Evolutionary conservation across 2,888 invertebrate species (phyloP).

Genomic region (Dryocosmus kuriphilus): DNA sequence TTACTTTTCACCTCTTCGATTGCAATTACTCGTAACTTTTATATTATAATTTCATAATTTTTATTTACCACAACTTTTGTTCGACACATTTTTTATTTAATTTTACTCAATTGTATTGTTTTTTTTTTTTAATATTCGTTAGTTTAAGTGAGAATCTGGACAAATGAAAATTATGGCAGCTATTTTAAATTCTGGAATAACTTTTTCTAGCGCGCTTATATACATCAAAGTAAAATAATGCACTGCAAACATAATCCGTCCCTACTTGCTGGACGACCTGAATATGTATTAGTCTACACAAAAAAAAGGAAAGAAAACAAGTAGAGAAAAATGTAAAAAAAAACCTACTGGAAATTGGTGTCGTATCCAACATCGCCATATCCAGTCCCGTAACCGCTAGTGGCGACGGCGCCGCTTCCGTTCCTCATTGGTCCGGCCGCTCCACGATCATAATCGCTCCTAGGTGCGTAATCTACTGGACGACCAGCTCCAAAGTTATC

Average conservation of each 20-base stretch:
- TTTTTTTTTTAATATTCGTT: too few species aligned
- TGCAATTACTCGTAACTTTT: too few species aligned
- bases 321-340: constrained; percentile 33
- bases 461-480: constrained; percentile 73
- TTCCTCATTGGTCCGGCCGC: constrained; percentile 75
- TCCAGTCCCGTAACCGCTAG: constrained; percentile 73
- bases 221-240: too few species aligned
- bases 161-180: too few species aligned
- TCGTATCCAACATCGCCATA: constrained; percentile 75
- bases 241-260: neutral
- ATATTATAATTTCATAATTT: too few species aligned
- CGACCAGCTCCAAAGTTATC: constrained; percentile 73
- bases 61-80: too few species aligned
- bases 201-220: too few species aligned
- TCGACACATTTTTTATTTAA: too few species aligned
- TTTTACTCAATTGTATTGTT: too few species aligned
- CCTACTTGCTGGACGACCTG: neutral
- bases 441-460: constrained; percentile 74
- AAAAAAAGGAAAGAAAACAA: neutral
- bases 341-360: constrained; percentile 43
- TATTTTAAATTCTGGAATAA: too few species aligned
- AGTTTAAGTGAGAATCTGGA: too few species aligned
- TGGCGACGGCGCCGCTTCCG: constrained; percentile 72
- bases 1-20: too few species aligned
- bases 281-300: neutral